Evolutionary conservation across 2,113 vertebrate species (phyloP), one percentile per base, ranked within the genome.

Genomic region (Irena cyanogastra): DNA sequence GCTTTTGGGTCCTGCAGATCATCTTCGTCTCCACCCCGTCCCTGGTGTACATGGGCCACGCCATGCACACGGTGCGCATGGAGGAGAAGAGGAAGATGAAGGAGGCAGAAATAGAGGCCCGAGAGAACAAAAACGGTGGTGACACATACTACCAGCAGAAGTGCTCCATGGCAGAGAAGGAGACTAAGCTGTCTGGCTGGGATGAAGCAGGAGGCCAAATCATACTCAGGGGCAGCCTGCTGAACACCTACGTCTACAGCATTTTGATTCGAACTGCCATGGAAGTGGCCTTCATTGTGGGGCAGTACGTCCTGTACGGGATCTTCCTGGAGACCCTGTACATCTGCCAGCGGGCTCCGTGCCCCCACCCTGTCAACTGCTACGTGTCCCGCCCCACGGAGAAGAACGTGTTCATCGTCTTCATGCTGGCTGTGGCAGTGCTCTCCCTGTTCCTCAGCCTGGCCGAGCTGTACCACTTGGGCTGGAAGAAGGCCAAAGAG

Each of bases 381-480:
- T 99, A 99, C 5, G 98, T 99, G 77, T 99, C 99, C 19, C 98
- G 99, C 21, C 99, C 99, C 72, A 99, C 99, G 0, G 99, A 99
- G 98, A 99, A 99, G 97, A 99, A 99, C 1, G 98, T 99, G 63
- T 99, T 99, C 97, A 99, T 99, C 4, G 92, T 99, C 88, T 99
- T 99, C 90, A 99, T 99, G 99, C 96, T 99, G 96, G 98, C 98
- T 3, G 99, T 99, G 95, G 99, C 99, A 0, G 98, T 94, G 1
- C 98, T 99, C 74, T 99, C 99, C 8, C 98, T 99, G 3, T 97
- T 99, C 68, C 98, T 99, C 78, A 99, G 99, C 5, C 94, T 99
- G 78, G 94, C 98, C 3, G 99, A 99, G 95, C 95, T 99, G 37
- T 99, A 99, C 97, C 98, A 99, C 96, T 94, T 99, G 59, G 98